A percentile compares a stretch with the other conserved stretches of the same genome.
Evolutionary conservation across 1,140 invertebrate genomes (phyloP).

Genomic region (Leptinotarsa texana): DNA sequence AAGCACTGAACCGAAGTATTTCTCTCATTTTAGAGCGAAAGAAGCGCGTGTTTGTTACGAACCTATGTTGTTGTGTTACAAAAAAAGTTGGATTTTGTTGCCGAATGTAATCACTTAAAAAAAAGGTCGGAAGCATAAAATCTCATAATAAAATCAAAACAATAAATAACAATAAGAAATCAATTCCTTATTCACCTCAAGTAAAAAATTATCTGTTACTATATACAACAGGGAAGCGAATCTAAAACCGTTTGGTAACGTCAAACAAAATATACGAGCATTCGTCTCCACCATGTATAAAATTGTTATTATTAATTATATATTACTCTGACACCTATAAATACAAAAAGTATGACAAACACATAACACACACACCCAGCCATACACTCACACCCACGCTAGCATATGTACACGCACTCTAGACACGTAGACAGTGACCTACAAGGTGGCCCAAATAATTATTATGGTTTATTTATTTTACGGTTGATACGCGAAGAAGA

Average conservation of each 20-base stretch:
- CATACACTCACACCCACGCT: background rate
- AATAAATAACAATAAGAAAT: conserved; percentile 7
- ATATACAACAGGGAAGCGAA: conserved; percentile 5
- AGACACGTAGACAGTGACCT: background rate
- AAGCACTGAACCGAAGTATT: too few species aligned
- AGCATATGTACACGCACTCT: background rate
- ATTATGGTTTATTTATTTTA: background rate
- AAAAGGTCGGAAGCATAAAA: background rate
- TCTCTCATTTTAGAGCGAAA: too few species aligned
- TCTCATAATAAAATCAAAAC: conserved; percentile 3
- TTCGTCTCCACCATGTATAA: conserved; percentile 17
- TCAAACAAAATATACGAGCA: conserved; percentile 9
- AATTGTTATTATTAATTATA: conserved; percentile 18
- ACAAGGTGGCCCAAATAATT: conserved; percentile 1
- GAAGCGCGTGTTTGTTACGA: too few species aligned
- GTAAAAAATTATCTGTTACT: background rate
- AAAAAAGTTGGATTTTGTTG: too few species aligned
- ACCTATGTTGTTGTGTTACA: too few species aligned
- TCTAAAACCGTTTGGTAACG: conserved; percentile 6
- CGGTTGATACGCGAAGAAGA: too few species aligned
- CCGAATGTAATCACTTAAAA: background rate
- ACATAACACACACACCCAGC: conserved; percentile 3
- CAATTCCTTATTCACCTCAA: background rate
- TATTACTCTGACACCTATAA: conserved; percentile 21
- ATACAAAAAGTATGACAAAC: conserved; percentile 12